Evolutionary conservation across 2,113 vertebrate species (phyloP).

Genomic region (Scopus umbretta): DNA sequence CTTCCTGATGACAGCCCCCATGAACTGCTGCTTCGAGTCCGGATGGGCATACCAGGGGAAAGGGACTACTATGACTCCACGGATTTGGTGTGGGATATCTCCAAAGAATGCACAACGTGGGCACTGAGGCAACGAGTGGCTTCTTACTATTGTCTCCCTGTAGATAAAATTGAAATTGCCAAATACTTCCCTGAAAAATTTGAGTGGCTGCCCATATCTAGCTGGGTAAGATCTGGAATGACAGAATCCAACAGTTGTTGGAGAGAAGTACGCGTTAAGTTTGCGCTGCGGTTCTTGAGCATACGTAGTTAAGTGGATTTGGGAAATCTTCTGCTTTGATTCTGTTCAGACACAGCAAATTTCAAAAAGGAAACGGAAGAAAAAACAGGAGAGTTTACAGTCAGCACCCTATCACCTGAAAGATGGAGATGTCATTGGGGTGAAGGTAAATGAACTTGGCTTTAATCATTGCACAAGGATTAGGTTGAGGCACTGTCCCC

Average conservation of each 20-base stretch:
- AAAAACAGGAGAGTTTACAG: constrained; percentile 82
- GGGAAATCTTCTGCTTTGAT: background rate
- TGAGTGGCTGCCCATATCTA: constrained; percentile 87
- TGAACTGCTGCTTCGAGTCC: constrained; percentile 83
- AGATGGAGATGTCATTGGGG: constrained; percentile 87
- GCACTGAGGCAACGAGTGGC: constrained; percentile 82
- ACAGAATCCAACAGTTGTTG: background rate
- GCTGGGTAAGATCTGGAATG: constrained; percentile 77
- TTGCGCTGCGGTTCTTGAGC: background rate
- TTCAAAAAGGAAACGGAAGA: constrained; percentile 90
- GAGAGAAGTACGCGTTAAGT: background rate
- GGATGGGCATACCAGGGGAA: constrained; percentile 82
- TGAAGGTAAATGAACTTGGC: constrained; percentile 76
- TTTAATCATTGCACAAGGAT: background rate
- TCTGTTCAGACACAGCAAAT: constrained; percentile 81
- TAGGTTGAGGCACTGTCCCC: background rate
- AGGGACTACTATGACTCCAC: constrained; percentile 70
- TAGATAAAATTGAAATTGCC: constrained; percentile 87
- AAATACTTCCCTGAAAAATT: constrained; percentile 88
- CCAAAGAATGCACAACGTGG: constrained; percentile 74
- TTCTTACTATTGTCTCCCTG: constrained; percentile 75
- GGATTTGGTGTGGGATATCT: constrained; percentile 87
- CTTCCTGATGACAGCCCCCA: constrained; percentile 68
- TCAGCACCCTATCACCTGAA: constrained; percentile 84
- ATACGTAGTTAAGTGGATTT: background rate